Base-by-base conservation (phyloP, 1,140 invertebrate species). In the Drosophila repleta region DNA sequence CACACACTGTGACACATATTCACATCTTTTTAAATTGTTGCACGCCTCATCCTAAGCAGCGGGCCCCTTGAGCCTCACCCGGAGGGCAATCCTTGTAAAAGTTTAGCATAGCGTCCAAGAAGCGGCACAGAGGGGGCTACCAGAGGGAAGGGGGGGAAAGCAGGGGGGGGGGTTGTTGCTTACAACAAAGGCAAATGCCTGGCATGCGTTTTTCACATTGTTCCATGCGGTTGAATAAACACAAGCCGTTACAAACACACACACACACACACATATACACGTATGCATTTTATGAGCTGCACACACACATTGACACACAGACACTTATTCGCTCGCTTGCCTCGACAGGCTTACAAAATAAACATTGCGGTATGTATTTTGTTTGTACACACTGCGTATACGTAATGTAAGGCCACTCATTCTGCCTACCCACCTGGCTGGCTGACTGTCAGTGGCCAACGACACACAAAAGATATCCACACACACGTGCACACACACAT, bases 211-310 rank as follows among this genome's bases (percentile, higher is more conserved):
- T 85, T 88, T 75, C 78, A 87, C 82, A 85, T 85, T 85, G 82
- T 87, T 82, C 76, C 78, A 81, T 85, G 82, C 83, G 83, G 83
- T 85, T 85, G 83, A 87, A 85, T 85, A 88, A 87, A 87, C 82
- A 88, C 75, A 87, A 78, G 64, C 66, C 73, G 55, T 62, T 69
- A 46, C 69, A 70, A 63, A 56, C 39, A 65, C 56, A 64, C 62
- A 62, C 46, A 58, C 48, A 62, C 65, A 69, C 32, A 65, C 53
- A 82, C 32, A 35, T 35, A 35, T 35, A 35, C 32, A 35, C 32
- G 60, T 64, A 57, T 84, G 76, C 76, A 79, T 82, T 82, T 83
- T 66, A 74, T 83, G 71, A 74, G 81, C 58, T 76, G 63, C 71
- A 65, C 53, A 65, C 53, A 35, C 35, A 53, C 29, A 58, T 26